A percentile compares a stretch with the other conserved stretches of the same genome.
These are phyloP conservation scores for Phyllostomus hastatus DNA, from an alignment of 2,113 vertebrate species.

Conservation along the genomic window DNA sequence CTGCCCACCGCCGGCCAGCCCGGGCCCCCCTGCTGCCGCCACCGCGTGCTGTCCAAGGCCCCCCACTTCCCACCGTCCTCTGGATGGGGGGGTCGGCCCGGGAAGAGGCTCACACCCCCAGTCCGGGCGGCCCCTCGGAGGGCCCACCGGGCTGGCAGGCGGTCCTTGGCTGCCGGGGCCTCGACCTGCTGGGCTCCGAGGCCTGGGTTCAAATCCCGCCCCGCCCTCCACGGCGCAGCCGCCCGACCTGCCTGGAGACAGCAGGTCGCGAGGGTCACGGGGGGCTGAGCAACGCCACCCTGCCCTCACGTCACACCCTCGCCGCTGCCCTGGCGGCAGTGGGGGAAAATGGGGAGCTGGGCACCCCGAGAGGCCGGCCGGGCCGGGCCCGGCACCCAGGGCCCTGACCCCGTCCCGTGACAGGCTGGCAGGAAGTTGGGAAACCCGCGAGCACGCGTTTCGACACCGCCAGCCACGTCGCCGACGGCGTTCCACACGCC, in stretches of 20 bases:
- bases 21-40: background rate
- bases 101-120: fast-evolving
- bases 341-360: background rate
- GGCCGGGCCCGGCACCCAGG: background rate
- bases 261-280: background rate
- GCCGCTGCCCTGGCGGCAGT: background rate
- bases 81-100: fast-evolving
- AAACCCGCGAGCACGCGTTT: conserved; percentile 34
- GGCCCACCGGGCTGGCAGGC: no score
- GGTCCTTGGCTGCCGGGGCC: fast-evolving
- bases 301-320: background rate
- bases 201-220: background rate
- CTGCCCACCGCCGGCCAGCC: fast-evolving
- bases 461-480: conserved; percentile 1
- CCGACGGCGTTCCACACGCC: background rate
- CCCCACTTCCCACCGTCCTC: background rate
- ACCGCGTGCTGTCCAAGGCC: fast-evolving
- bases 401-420: conserved; percentile 33
- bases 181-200: no score
- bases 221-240: fast-evolving
- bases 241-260: background rate
- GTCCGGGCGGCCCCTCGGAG: background rate
- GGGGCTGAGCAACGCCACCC: fast-evolving
- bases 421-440: conserved; percentile 59
- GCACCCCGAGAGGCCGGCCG: background rate